A percentile compares a stretch with the other conserved stretches of the same genome.
Conservation (phyloP, 2,113 vertebrate genomes). For the Herpetotheres cachinnans region DNA sequence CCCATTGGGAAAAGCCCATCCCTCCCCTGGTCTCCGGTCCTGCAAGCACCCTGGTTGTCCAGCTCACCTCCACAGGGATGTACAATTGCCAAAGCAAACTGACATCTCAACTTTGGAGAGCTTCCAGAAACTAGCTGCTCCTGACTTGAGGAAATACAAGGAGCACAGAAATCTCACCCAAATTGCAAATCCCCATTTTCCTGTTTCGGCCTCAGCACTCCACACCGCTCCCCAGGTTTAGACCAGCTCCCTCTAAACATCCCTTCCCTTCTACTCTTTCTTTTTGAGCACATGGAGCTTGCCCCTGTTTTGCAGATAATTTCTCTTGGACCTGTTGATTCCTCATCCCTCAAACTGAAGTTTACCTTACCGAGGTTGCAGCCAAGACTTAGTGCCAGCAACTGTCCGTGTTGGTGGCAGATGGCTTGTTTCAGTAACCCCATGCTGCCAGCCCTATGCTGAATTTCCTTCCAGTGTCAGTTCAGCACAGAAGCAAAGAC, state of each 20-base stretch:
- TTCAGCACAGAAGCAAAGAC: background rate
- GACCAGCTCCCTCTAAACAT: background rate
- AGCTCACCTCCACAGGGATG: background rate
- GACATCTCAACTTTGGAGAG: background rate
- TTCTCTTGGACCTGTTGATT: background rate
- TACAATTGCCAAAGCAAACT: background rate
- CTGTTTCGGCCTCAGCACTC: background rate
- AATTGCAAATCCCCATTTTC: background rate
- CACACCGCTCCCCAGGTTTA: background rate
- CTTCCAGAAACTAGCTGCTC: background rate
- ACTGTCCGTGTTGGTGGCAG: background rate
- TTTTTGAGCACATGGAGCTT: background rate
- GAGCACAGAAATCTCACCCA: background rate
- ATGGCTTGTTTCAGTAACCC: background rate
- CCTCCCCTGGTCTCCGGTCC: background rate
- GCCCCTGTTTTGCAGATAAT: background rate
- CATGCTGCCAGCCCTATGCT: background rate
- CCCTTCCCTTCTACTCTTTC: background rate
- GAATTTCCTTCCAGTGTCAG: background rate
- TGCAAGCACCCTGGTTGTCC: background rate
- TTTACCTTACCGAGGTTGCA: background rate
- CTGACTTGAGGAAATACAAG: rapidly evolving
- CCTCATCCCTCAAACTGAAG: background rate
- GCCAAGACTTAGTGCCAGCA: background rate
- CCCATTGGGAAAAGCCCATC: rapidly evolving